phyloP scores from a whole-genome alignment of 2,113 vertebrate genomes.

The Ammodytes dubius region DNA sequence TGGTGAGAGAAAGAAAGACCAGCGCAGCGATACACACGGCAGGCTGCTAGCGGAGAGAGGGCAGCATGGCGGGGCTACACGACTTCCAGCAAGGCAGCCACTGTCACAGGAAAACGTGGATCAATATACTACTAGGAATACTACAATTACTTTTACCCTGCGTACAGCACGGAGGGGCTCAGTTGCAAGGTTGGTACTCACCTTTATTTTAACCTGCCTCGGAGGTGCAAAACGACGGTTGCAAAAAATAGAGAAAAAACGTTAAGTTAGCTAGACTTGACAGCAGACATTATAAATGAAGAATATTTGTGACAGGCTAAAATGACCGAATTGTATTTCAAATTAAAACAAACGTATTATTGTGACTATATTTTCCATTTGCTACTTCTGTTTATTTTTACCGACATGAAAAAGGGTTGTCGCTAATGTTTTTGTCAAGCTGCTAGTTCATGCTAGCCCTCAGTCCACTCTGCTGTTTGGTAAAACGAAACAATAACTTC shows the following conservation, averaged over 20 bases:
- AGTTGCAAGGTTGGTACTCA: conserved; percentile 88
- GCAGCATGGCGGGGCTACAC: conserved; percentile 93
- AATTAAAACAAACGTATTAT: not conserved
- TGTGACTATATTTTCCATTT: not conserved
- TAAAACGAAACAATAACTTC: conserved; percentile 37
- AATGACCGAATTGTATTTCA: not conserved
- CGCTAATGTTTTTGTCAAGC: conserved; percentile 50
- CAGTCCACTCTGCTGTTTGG: conserved; percentile 34
- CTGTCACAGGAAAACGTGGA: conserved; percentile 90
- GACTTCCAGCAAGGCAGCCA: conserved; percentile 87
- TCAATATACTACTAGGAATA: conserved; percentile 91
- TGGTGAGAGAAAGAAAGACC: conserved; percentile 53
- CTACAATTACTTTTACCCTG: conserved; percentile 88
- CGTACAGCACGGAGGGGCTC: conserved; percentile 90
- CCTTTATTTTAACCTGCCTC: conserved; percentile 18
- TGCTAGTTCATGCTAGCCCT: conserved; percentile 72
- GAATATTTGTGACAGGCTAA: not conserved
- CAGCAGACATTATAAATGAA: conserved; percentile 12
- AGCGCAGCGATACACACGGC: conserved; percentile 66
- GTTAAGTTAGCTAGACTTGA: conserved; percentile 67
- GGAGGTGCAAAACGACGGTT: conserved; percentile 18
- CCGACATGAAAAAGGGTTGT: not conserved
- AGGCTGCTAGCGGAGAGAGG: conserved; percentile 77
- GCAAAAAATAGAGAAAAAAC: conserved; percentile 49
- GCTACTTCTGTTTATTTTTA: not conserved